Conservation (phyloP, 2,888 invertebrate species). For the Caenorhabditis sp. region DNA sequence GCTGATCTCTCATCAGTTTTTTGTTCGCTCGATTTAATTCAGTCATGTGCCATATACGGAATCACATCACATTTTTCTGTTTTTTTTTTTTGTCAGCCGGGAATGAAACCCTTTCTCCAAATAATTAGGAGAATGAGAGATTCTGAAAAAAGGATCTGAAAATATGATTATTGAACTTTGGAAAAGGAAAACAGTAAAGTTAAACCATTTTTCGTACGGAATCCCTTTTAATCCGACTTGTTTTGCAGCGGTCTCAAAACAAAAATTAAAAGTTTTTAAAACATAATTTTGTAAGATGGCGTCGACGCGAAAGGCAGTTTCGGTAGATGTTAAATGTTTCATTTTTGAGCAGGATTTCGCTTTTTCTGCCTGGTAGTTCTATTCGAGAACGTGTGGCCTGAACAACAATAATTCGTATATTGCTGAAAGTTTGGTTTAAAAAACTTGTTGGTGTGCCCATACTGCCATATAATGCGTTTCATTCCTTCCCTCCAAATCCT, state of each 20-base stretch:
- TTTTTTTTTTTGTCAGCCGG: background rate
- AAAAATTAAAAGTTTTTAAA: too few species aligned
- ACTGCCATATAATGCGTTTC: conserved; percentile 1
- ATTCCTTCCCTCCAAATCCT: conserved; percentile 20
- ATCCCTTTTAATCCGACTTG: too few species aligned
- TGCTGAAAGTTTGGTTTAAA: background rate
- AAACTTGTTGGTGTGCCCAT: background rate
- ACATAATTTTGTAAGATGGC: too few species aligned
- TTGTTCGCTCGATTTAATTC: background rate
- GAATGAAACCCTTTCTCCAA: background rate
- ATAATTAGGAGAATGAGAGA: background rate
- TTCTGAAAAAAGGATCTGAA: too few species aligned
- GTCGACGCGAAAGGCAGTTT: too few species aligned
- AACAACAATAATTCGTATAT: background rate
- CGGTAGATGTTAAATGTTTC: too few species aligned
- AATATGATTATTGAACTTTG: too few species aligned
- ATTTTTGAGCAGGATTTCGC: too few species aligned
- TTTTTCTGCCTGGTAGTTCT: too few species aligned
- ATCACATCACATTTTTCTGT: conserved; percentile 25
- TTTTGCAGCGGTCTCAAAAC: too few species aligned
- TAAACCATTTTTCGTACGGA: too few species aligned
- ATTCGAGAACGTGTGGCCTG: background rate
- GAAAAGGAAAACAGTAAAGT: background rate
- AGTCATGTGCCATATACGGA: background rate
- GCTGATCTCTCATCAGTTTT: background rate